Percentiles rank a stretch among this genome's conserved stretches.
Conservation (phyloP, 2,797 vertebrate genomes). For the Pseudotriccus pelzelni region DNA sequence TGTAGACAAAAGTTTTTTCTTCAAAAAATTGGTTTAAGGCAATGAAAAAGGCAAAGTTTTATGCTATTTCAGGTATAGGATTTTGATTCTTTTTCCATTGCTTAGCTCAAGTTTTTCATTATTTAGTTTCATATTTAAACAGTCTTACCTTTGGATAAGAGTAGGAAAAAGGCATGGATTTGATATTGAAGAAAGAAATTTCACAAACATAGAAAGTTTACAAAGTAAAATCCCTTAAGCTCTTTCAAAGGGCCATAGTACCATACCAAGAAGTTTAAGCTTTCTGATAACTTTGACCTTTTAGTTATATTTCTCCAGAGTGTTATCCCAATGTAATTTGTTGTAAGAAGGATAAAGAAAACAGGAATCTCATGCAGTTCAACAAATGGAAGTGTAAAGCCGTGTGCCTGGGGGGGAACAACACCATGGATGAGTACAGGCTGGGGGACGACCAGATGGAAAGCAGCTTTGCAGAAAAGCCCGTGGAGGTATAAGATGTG, state of each 20-base stretch:
- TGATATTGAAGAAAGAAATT: slow-evolving; percentile 17
- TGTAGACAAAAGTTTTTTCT: background rate
- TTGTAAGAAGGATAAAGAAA: slow-evolving; percentile 23
- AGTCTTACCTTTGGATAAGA: background rate
- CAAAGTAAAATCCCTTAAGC: slow-evolving; percentile 33
- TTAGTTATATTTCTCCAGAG: slow-evolving; percentile 17
- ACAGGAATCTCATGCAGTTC: background rate
- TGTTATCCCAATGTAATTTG: background rate
- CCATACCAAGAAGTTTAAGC: background rate
- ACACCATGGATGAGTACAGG: background rate
- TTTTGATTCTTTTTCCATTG: background rate
- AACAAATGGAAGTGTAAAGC: background rate
- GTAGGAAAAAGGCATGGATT: background rate
- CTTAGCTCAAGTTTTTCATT: background rate
- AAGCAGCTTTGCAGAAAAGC: background rate
- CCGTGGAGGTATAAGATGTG: background rate
- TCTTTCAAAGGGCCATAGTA: background rate
- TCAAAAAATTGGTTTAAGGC: background rate
- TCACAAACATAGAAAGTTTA: slow-evolving; percentile 3
- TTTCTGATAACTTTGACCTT: slow-evolving; percentile 28
- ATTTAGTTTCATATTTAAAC: background rate
- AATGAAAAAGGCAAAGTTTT: background rate
- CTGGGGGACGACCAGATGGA: background rate
- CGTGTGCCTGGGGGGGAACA: background rate
- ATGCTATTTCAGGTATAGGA: background rate